A percentile compares a stretch with the other conserved stretches of the same genome.
Evolutionary conservation across 2,888 invertebrate species (phyloP).

Genomic region (Operophtera brumata): DNA sequence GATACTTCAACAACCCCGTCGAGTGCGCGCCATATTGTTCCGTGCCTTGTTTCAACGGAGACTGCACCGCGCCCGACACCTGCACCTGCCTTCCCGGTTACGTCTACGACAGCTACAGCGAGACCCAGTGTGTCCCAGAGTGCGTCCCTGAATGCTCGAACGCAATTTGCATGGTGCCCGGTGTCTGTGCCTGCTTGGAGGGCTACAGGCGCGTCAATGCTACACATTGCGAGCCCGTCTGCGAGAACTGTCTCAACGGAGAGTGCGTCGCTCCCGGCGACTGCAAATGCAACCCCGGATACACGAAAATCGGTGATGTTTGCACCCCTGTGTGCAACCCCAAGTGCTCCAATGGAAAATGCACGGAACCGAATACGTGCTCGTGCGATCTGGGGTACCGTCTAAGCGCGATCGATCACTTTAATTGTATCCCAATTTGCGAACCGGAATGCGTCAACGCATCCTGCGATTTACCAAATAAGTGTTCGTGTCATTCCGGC

Average conservation of each 20-base stretch:
- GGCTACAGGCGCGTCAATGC: constrained; percentile 43
- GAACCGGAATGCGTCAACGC: constrained; percentile 42
- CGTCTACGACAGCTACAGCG: constrained; percentile 35
- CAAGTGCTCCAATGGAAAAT: constrained; percentile 51
- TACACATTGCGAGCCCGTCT: constrained; percentile 49
- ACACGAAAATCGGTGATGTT: constrained; percentile 32
- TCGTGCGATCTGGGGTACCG: constrained; percentile 39
- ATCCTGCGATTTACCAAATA: constrained; percentile 42
- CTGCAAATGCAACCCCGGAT: constrained; percentile 32
- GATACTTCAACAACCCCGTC: constrained; percentile 23
- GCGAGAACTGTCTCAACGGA: constrained; percentile 67
- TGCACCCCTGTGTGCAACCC: constrained; percentile 36
- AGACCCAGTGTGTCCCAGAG: constrained; percentile 36
- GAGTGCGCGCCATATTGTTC: constrained; percentile 62
- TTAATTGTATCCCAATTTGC: constrained; percentile 40
- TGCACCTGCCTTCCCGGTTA: constrained; percentile 61
- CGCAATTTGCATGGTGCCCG: constrained; percentile 47
- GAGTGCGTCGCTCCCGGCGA: constrained; percentile 47
- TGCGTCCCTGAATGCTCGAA: constrained; percentile 39
- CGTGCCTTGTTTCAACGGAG: constrained; percentile 64
- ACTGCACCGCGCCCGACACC: constrained; percentile 65
- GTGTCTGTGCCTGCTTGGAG: constrained; percentile 47
- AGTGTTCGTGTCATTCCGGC: constrained; percentile 41
- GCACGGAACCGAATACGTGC: constrained; percentile 52
- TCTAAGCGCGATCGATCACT: constrained; percentile 21